These are phyloP conservation scores for Nyctibius bracteatus DNA, from an alignment of 2,113 vertebrate genomes.

Conservation along the genomic window DNA sequence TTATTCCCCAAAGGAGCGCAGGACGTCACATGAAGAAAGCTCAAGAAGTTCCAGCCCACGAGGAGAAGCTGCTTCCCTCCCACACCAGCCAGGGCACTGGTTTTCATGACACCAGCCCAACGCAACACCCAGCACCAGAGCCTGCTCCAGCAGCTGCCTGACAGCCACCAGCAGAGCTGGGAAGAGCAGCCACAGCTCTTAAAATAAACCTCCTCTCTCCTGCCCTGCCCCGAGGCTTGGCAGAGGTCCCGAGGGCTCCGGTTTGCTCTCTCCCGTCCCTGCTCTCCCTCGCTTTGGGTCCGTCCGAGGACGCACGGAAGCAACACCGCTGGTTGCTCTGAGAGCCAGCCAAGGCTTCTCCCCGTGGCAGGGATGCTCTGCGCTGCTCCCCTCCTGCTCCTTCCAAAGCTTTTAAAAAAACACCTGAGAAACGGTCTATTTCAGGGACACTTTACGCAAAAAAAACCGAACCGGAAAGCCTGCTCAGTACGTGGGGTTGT, in stretches of 20 bases:
- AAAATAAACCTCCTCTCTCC: not conserved
- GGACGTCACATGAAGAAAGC: not conserved
- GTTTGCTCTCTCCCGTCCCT: not conserved
- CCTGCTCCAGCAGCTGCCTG: rapidly evolving
- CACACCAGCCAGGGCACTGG: too few species aligned
- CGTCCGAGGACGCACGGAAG: rapidly evolving
- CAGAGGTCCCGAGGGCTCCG: not conserved
- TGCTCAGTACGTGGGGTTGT: not conserved
- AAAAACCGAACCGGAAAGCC: not conserved
- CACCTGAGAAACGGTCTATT: not conserved
- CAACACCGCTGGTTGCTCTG: not conserved
- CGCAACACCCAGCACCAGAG: rapidly evolving
- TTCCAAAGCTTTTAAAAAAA: not conserved
- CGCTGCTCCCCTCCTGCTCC: not conserved
- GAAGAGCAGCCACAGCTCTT: not conserved
- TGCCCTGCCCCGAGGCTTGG: not conserved
- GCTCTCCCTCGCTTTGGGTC: not conserved
- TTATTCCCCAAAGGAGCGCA: not conserved
- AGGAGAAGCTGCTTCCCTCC: not conserved
- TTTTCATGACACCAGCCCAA: not conserved
- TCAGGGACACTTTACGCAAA: not conserved
- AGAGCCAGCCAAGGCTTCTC: not conserved
- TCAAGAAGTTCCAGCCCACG: not conserved
- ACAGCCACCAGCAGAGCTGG: not conserved
- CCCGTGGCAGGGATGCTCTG: not conserved